Conservation (phyloP, 2,113 vertebrate genomes). For the Butorides virescens region DNA sequence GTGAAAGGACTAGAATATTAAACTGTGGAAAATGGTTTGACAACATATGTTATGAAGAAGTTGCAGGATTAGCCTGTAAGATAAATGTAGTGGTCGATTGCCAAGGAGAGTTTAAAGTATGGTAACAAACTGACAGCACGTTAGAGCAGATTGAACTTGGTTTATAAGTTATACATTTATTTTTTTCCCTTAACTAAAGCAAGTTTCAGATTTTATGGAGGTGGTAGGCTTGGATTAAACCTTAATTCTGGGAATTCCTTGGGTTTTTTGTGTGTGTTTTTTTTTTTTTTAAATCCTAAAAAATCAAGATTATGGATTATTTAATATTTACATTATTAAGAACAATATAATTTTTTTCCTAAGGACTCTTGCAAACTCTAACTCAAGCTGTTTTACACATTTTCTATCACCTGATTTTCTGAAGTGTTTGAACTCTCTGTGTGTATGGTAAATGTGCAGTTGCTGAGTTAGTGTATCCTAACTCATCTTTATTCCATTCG, state of each 20-base stretch:
- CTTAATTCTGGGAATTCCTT: neutral
- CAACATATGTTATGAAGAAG: neutral
- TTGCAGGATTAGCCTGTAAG: neutral
- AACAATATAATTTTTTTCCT: neutral
- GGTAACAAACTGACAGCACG: neutral
- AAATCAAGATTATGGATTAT: neutral
- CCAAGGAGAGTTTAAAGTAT: neutral
- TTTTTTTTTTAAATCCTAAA: neutral
- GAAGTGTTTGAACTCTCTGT: neutral
- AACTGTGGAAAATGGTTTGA: neutral
- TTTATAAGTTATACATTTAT: neutral
- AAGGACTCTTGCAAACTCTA: neutral
- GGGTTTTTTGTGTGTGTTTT: no score
- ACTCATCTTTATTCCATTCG: neutral
- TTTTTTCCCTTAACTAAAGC: neutral
- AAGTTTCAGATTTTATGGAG: neutral
- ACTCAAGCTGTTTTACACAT: neutral
- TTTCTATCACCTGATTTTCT: neutral
- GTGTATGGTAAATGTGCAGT: neutral
- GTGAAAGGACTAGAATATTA: neutral
- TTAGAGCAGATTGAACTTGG: neutral
- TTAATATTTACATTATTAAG: neutral
- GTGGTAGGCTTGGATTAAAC: neutral
- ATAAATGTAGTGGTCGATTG: neutral
- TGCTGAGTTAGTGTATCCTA: neutral